Base-by-base conservation (phyloP, 2,113 vertebrate species). In the Gallinago jamesoni region DNA sequence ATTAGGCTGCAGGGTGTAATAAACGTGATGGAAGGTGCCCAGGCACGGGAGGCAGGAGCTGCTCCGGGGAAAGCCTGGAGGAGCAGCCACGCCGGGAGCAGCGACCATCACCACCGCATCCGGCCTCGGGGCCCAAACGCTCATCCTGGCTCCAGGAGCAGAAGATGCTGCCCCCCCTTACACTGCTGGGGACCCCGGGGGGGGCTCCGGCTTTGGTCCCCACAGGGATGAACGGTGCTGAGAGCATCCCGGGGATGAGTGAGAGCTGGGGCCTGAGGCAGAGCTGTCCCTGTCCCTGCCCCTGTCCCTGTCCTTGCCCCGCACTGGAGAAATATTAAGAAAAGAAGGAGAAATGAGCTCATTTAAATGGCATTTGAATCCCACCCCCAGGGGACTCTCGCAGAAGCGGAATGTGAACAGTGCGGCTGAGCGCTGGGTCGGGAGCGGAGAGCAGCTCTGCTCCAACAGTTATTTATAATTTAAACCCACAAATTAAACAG, bases 1-100 rank as follows among this genome's bases (percentile, higher is more conserved):
- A 94, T 96, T 91, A 88, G 90, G 27, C 94, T 90, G 93, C 93
- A 20, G 93, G 85, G 93, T 86, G 78, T 62, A 90, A 96, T 93
- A 80, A 96, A 82, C 2, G 3, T 94, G 95, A 94, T 89, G 93
- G 84, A 94, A 45, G 63, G 83, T 0, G 28, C 24, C 4, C 9
- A 18, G 92, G 73, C 14, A 0, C 0, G 4, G 50, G 52, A 60
- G 66, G 59, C 68, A 5, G 39, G 84, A 52, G 76, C 55, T 0
- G 19, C 83, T 37, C 9, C 0, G 47, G 33, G 74, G 33, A 9
- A 60, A 31, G 37, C 39, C 6, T 0, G 5, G 57, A 23, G 59
- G 31, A 84, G 78, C 84, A 3, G 21, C 80, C 33, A 2, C 3
- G 5, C 31, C 4, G 8, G 56, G 41, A 31, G 14, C 28, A 5